Percentiles rank a stretch among this genome's conserved stretches.
Evolutionary conservation across 1,140 invertebrate species (phyloP).

Genomic region (Neodiprion lecontei): DNA sequence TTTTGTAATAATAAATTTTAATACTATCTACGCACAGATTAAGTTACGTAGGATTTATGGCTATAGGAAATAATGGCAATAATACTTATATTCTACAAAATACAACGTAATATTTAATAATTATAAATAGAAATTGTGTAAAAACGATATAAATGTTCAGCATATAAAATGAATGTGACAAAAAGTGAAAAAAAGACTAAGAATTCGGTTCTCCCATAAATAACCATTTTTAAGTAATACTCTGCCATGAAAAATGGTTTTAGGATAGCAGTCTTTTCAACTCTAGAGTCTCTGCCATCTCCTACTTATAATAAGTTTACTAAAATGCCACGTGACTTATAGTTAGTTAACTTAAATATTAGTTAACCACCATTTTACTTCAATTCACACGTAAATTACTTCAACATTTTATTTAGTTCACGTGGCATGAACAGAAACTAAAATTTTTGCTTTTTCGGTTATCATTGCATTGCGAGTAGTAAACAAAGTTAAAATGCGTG

Average conservation of each 20-base stretch:
- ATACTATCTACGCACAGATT: background rate
- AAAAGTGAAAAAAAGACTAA: background rate
- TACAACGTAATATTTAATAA: background rate
- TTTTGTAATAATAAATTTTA: background rate
- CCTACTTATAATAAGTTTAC: background rate
- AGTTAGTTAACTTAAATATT: too few relatives aligned
- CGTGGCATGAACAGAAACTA: too few relatives aligned
- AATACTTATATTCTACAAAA: background rate
- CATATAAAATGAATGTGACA: background rate
- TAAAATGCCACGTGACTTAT: background rate
- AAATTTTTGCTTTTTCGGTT: too few relatives aligned
- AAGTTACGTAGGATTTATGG: background rate
- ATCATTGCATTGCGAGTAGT: too few relatives aligned
- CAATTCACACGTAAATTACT: too few relatives aligned
- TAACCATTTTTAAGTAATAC: background rate
- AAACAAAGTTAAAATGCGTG: too few relatives aligned
- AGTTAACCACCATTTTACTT: too few relatives aligned
- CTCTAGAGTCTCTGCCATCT: constrained; percentile 3
- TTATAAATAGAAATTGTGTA: background rate
- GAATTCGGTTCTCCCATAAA: background rate
- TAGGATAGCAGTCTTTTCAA: background rate
- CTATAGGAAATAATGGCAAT: background rate
- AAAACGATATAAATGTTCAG: background rate
- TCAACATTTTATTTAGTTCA: too few relatives aligned
- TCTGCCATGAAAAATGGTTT: background rate